Base-by-base conservation (phyloP, 2,113 vertebrate species). In the Athene cunicularia region DNA sequence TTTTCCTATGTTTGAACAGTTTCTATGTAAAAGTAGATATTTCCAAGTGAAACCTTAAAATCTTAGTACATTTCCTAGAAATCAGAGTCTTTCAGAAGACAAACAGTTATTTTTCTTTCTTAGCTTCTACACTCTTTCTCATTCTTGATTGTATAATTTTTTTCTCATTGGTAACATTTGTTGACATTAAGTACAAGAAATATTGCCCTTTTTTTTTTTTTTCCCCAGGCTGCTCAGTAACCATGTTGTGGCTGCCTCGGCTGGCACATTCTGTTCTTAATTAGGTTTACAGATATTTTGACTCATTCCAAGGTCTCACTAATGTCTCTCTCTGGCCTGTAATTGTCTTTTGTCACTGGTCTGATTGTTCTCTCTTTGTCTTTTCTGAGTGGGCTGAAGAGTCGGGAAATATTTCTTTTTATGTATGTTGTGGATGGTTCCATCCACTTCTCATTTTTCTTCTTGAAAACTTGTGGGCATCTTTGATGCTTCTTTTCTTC, bases 261-360 rank as follows among this genome's bases (percentile, higher is more conserved):
- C 37, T 86, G 77, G 64, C 43, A 88, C 35, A 71, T 80, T 88
- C 50, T 93, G 68, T 56, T 95, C 41, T 88, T 92, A 88, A 86
- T 96, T 90, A 90, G 23, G 86, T 88, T 93, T 86, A 80, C 58
- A 95, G 85, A 93, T 94, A 92, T 81, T 96, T 93, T 95, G 56
- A 76, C 35, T 90, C 68, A 80, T 80, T 83, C 41, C 56, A 30
- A 5, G 5, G n/a, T 80, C 67, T 90, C 71, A 70, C 28, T 94
- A 90, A 76, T 73, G 45, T 58, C 50, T 91, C n/a, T 73, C n/a
- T 93, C 77, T 94, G 71, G 49, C n/a, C 67, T 16, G 2, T 62
- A 80, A 73, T 72, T 3, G 3, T n/a, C 71, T 90, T 93, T 95
- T 93, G 74, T 92, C 88, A 80, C 70, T 86, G 50, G 12, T 68